phyloP scores from a whole-genome alignment of 2,888 invertebrate species.

The Oscheius sp. region DNA sequence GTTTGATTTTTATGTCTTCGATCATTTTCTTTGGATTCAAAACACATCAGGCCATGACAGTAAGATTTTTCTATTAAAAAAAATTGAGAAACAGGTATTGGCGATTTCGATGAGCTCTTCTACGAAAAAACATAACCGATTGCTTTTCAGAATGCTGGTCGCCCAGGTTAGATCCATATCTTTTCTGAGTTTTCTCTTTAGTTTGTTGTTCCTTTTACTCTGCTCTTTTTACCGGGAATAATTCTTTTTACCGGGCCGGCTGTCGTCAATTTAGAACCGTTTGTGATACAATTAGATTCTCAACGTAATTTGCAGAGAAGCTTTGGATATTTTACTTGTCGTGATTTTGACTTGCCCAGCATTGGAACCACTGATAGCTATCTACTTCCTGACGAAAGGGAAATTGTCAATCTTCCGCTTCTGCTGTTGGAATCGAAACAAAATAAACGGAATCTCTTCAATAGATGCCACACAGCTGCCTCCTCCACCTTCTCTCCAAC shows the following conservation, averaged over 20 bases:
- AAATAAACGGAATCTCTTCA: too few relatives aligned
- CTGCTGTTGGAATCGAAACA: not conserved
- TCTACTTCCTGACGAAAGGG: conserved; percentile 15
- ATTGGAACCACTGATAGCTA: conserved; percentile 3
- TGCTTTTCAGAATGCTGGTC: conserved; percentile 9
- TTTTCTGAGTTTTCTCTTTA: too few relatives aligned
- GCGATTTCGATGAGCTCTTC: conserved; percentile 2
- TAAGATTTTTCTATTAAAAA: not conserved
- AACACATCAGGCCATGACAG: not conserved
- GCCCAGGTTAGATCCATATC: too few relatives aligned
- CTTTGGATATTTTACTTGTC: not conserved
- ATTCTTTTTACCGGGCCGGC: not conserved
- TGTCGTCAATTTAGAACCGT: not conserved
- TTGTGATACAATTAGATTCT: too few relatives aligned
- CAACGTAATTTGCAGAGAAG: too few relatives aligned
- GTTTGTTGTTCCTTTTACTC: not conserved
- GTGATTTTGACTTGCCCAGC: not conserved
- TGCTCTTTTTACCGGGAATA: not conserved
- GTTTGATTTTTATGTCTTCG: too few relatives aligned
- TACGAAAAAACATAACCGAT: not conserved
- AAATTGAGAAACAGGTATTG: not conserved
- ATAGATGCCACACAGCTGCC: too few relatives aligned
- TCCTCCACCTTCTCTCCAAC: too few relatives aligned
- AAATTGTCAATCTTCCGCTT: not conserved
- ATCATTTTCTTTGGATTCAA: not conserved